Evolutionary conservation across 1,140 invertebrate genomes (phyloP).

Genomic region (Eumaeus atala): DNA sequence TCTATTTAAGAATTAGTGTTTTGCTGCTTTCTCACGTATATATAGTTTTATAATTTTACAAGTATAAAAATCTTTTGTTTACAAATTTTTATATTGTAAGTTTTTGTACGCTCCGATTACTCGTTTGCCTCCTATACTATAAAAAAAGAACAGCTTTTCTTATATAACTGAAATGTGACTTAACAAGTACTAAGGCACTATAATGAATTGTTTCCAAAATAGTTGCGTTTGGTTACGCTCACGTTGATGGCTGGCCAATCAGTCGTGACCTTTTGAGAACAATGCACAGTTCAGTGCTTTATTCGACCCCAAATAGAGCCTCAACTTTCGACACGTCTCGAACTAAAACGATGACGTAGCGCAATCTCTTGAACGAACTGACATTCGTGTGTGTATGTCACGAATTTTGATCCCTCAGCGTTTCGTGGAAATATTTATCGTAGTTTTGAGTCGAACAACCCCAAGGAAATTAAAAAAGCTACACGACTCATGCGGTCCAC

Average conservation of each 20-base stretch:
- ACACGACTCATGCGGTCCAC: no score
- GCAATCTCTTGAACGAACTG: background rate
- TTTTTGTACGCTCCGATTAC: no score
- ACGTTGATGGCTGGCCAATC: conserved; percentile 26
- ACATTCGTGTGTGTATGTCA: conserved; percentile 12
- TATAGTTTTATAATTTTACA: no score
- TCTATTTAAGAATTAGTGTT: no score
- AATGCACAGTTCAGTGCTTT: conserved; percentile 40
- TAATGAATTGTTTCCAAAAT: conserved; percentile 13
- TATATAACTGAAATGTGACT: no score
- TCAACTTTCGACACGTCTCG: conserved; percentile 43
- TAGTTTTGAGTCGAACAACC: background rate
- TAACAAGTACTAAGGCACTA: background rate
- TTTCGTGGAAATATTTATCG: background rate
- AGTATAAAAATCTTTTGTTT: no score
- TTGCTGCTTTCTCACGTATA: no score
- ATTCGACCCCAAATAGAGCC: conserved; percentile 38
- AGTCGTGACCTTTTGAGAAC: conserved; percentile 58
- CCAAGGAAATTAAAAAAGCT: no score
- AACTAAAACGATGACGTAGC: conserved; percentile 24
- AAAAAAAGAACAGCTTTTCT: no score
- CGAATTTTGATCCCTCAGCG: conserved; percentile 7
- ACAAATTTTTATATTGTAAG: no score
- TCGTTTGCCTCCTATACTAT: no score
- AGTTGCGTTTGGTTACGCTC: conserved; percentile 31